phyloP scores from a whole-genome alignment of 1,140 invertebrate genomes.

The Oncopodura yosiiana region DNA sequence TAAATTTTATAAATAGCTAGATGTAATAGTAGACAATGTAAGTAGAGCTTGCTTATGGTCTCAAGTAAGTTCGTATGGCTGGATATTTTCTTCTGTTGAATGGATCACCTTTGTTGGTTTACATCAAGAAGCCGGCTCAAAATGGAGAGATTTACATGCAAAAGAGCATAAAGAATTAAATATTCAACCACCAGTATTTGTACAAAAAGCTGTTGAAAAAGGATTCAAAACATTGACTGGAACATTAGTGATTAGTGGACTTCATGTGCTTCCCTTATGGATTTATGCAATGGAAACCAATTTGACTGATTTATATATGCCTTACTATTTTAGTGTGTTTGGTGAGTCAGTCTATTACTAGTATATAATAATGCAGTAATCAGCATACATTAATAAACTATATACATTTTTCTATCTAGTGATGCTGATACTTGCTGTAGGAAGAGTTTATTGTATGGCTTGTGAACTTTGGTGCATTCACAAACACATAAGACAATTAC shows the following conservation, averaged over 20 bases:
- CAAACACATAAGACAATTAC: constrained; percentile 13
- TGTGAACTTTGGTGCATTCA: constrained; percentile 24
- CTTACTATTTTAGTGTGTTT: not conserved
- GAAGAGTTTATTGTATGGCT: constrained; percentile 6
- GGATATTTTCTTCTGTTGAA: constrained; percentile 12
- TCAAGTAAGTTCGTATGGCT: constrained; percentile 9
- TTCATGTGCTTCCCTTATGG: constrained; percentile 21
- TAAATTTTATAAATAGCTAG: constrained; percentile 18
- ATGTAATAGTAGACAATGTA: constrained; percentile 33
- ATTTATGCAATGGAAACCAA: constrained; percentile 11
- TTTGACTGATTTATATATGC: constrained; percentile 3
- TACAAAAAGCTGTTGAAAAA: constrained; percentile 14
- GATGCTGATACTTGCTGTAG: not conserved
- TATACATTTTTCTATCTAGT: not conserved
- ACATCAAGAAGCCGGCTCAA: constrained; percentile 15
- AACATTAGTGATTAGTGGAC: constrained; percentile 15
- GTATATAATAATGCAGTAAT: too few relatives aligned
- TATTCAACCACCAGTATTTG: constrained; percentile 6
- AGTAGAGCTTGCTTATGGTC: constrained; percentile 29
- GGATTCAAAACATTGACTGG: constrained; percentile 22
- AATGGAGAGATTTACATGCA: constrained; percentile 13
- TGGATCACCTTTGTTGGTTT: constrained; percentile 24
- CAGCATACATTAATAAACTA: not conserved
- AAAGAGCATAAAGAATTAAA: constrained; percentile 1
- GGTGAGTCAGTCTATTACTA: not conserved